Evolutionary conservation across 2,888 invertebrate genomes (phyloP), one percentile per base, ranked within the genome.

Genomic region (Serripes groenlandicus): DNA sequence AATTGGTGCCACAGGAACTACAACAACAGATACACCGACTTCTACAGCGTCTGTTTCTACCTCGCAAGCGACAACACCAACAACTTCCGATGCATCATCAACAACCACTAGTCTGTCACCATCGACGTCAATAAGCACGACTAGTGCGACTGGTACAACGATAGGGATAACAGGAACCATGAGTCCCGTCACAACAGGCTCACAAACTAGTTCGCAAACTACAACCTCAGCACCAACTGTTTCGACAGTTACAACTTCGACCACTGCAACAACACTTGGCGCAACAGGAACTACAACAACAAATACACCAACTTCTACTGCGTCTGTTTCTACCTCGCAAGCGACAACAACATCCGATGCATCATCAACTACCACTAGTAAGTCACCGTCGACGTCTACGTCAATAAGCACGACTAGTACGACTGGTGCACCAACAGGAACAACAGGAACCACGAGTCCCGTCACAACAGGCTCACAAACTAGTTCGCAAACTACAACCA

Each of bases 71-170:
- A n/a, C 32, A 32, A 28, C 23, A 11, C n/a, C 54, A 21, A 70
- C 70, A 2, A 70, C 70, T 2, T 11, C 49, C 30, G 42, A 23
- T 21, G 28, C 54, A 18, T 30, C 54, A 52, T 21, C 66, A n/a
- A 18, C 66, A n/a, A 35, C 34, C n/a, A 35, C 66, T 34, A 7
- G 11, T n/a, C 15, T 35, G n/a, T n/a, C 66, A 32, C 3, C 70
- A 11, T 28, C 70, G 21, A 70, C 54, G 26, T 18, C 66, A 18
- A 32, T 35, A 32, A 30, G 28, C 5, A 26, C 52, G 21, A 32
- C 70, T 9, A 70, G 32, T 18, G 21, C 70, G 30, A 70, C 70
- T 15, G 35, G 58, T 60, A 70, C 60, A 37, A 60, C 77, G 23
- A 7, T 56, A 21, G 49, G 49, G n/a, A 28, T 60, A 9, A 60